These are phyloP conservation scores for Merluccius polli DNA, from an alignment of 2,797 vertebrate genomes.

Conservation along the genomic window DNA sequence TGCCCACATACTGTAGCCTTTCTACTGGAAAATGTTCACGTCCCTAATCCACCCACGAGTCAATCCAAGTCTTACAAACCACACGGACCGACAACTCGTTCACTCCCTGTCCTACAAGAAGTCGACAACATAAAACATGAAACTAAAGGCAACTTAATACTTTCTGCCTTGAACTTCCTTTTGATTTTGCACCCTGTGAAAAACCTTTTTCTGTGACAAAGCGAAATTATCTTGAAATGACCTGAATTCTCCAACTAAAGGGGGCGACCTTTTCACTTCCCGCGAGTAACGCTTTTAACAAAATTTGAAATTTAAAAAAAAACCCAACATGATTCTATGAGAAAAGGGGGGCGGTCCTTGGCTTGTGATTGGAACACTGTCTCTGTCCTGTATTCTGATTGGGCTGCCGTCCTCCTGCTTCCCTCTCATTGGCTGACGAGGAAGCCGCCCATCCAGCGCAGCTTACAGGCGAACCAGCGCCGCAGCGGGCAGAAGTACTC, in stretches of 20 bases:
- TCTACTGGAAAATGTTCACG: not conserved
- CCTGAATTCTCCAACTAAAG: constrained; percentile 59
- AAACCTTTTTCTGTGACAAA: constrained; percentile 46
- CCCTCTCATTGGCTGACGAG: constrained; percentile 76
- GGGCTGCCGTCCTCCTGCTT: constrained; percentile 34
- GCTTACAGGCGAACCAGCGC: constrained; percentile 95
- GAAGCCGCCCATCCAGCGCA: constrained; percentile 84
- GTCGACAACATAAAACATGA: constrained; percentile 45
- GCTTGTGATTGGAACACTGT: constrained; percentile 51
- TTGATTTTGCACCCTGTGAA: constrained; percentile 30
- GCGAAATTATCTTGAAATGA: constrained; percentile 62
- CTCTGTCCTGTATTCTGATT: constrained; percentile 57
- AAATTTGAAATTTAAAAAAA: constrained; percentile 27
- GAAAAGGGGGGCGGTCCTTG: constrained; percentile 44
- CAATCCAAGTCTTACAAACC: constrained; percentile 7
- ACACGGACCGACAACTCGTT: constrained; percentile 19
- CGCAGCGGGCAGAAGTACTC: constrained; percentile 98
- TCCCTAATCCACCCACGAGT: not conserved
- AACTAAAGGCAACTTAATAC: constrained; percentile 68
- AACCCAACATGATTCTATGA: constrained; percentile 28
- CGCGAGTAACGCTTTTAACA: constrained; percentile 3
- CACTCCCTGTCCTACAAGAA: constrained; percentile 25
- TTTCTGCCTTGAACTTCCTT: constrained; percentile 27
- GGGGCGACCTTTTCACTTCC: constrained; percentile 36
- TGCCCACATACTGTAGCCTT: not conserved